Conservation (phyloP, 2,113 vertebrate species). For the Lamprotornis superbus region DNA sequence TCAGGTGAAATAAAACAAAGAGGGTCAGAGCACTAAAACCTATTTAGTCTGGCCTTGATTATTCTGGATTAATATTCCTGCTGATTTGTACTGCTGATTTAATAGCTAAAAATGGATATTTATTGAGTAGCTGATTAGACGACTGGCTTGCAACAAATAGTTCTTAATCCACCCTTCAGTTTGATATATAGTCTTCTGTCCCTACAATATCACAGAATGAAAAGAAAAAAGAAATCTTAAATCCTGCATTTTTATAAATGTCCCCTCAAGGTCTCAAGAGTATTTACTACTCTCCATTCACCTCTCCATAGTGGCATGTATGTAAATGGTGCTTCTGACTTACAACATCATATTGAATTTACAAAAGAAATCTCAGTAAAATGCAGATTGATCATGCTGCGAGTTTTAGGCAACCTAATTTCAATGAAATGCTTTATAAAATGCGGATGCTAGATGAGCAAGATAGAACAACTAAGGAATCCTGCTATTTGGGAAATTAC, state of each 20-base stretch:
- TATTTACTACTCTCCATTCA: slow-evolving; percentile 37
- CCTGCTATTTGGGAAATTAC: slow-evolving; percentile 64
- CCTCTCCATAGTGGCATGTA: background rate
- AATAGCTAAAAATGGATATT: slow-evolving; percentile 9
- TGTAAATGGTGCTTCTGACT: slow-evolving; percentile 38
- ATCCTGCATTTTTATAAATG: background rate
- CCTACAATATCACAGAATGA: background rate
- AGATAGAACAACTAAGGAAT: slow-evolving; percentile 56
- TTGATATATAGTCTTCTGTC: background rate
- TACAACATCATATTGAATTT: slow-evolving; percentile 41
- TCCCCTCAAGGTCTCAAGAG: background rate
- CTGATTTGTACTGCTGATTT: slow-evolving; percentile 9
- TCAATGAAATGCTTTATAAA: slow-evolving; percentile 50
- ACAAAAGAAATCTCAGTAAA: slow-evolving; percentile 58
- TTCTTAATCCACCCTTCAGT: slow-evolving; percentile 30
- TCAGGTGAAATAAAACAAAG: background rate
- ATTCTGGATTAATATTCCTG: background rate
- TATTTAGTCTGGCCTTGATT: background rate
- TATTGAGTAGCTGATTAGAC: slow-evolving; percentile 17
- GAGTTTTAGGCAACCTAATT: slow-evolving; percentile 59
- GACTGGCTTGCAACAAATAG: background rate
- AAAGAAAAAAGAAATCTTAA: background rate
- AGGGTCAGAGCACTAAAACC: background rate
- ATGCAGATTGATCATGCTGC: slow-evolving; percentile 23
- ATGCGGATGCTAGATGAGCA: background rate